Percentiles rank a stretch among this genome's conserved stretches.
phyloP scores from a whole-genome alignment of 2,888 invertebrate species.

The Julus scandinavius region DNA sequence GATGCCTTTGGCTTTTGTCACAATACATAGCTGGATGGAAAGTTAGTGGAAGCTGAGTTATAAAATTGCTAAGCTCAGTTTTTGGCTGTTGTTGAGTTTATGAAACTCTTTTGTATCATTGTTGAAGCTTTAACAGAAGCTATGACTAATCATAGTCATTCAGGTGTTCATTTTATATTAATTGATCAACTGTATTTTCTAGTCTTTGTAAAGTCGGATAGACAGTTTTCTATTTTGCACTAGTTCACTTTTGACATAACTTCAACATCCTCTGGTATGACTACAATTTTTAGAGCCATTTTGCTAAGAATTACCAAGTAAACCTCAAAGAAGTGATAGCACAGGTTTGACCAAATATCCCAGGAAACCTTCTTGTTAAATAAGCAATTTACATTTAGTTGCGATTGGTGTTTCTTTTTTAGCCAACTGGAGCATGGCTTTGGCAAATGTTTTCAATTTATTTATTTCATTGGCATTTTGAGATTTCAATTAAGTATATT shows the following conservation, averaged over 20 bases:
- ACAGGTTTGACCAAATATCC: no score
- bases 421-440: no score
- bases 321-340: no score
- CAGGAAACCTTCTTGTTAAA: no score
- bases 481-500: no score
- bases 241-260: neutral
- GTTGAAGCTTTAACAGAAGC: neutral
- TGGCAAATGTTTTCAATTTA: no score
- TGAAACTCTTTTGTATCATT: neutral
- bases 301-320: no score
- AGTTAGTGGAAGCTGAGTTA: neutral
- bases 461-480: no score
- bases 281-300: neutral
- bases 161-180: neutral
- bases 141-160: neutral
- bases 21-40: no score
- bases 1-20: no score
- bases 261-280: neutral
- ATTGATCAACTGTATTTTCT: neutral
- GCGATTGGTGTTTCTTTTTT: no score
- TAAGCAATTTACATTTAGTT: no score
- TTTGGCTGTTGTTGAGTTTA: neutral
- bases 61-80: neutral
- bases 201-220: neutral
- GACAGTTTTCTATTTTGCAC: neutral